These are phyloP conservation scores for Hyperoplus immaculatus DNA, from an alignment of 2,797 vertebrate genomes.

Conservation along the genomic window DNA sequence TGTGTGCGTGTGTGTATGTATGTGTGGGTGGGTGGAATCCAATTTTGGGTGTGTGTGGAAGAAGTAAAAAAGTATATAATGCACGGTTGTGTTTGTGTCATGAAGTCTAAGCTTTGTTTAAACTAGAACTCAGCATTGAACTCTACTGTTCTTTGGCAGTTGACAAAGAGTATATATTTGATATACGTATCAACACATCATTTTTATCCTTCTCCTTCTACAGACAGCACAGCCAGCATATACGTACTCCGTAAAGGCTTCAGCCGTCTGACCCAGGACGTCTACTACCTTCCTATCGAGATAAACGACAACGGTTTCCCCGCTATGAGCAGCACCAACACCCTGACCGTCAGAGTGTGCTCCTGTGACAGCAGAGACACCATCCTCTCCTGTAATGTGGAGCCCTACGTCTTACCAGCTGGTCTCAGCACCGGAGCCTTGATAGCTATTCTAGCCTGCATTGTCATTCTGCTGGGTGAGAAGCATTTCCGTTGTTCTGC, in stretches of 20 bases:
- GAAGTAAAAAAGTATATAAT: too few relatives aligned
- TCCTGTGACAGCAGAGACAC: slow-evolving; percentile 91
- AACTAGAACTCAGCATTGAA: not conserved
- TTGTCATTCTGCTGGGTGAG: slow-evolving; percentile 95
- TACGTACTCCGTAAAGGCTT: slow-evolving; percentile 92
- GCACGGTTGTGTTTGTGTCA: not conserved
- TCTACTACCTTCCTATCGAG: slow-evolving; percentile 93
- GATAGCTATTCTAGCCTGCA: slow-evolving; percentile 96
- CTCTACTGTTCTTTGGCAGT: not conserved
- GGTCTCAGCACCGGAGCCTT: slow-evolving; percentile 96
- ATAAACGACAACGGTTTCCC: slow-evolving; percentile 94
- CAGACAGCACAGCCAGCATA: slow-evolving; percentile 94
- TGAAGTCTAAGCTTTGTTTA: not conserved
- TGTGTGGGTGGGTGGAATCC: too few relatives aligned
- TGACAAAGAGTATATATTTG: not conserved
- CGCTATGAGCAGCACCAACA: slow-evolving; percentile 93
- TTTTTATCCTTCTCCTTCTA: not conserved
- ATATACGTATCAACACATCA: not conserved
- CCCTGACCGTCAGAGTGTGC: slow-evolving; percentile 93
- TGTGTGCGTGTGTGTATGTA: too few relatives aligned
- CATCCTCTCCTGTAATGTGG: slow-evolving; percentile 92
- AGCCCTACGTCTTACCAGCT: slow-evolving; percentile 91
- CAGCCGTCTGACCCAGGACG: slow-evolving; percentile 92
- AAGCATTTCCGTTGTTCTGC: not conserved
- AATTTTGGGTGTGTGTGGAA: too few relatives aligned